Evolutionary conservation across 2,888 invertebrate genomes (phyloP).

Genomic region (Lasioglossum oenotherae): DNA sequence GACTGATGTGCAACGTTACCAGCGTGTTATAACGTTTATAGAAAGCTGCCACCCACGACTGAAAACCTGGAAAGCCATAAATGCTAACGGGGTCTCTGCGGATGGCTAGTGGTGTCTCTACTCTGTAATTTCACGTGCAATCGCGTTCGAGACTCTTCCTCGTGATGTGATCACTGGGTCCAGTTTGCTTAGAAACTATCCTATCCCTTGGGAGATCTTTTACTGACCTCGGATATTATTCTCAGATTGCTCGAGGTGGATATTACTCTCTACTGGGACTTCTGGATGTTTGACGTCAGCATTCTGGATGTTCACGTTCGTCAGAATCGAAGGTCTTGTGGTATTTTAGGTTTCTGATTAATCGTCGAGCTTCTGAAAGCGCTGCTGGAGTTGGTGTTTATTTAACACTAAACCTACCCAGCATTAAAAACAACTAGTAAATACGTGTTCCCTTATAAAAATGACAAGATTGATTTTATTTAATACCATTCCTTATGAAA

Average conservation of each 20-base stretch:
- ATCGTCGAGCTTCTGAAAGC: no score
- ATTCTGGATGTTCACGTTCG: background rate
- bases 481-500: no score
- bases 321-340: background rate
- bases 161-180: background rate
- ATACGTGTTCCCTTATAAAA: no score
- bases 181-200: background rate
- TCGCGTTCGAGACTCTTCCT: background rate
- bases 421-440: no score
- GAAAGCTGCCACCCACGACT: constrained; percentile 31
- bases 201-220: background rate
- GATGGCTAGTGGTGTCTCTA: constrained; percentile 9
- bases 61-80: constrained; percentile 27
- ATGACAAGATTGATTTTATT: no score
- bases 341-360: no score
- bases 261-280: background rate
- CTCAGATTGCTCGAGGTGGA: background rate
- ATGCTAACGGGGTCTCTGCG: constrained; percentile 16
- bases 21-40: constrained; percentile 9
- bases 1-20: constrained; percentile 1
- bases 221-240: background rate
- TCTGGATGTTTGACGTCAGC: background rate
- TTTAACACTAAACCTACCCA: no score
- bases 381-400: no score
- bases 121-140: constrained; percentile 9